Base-by-base conservation (phyloP, 92 coral and sea anemone species). In the Chrysogorgia sp. region DNA sequence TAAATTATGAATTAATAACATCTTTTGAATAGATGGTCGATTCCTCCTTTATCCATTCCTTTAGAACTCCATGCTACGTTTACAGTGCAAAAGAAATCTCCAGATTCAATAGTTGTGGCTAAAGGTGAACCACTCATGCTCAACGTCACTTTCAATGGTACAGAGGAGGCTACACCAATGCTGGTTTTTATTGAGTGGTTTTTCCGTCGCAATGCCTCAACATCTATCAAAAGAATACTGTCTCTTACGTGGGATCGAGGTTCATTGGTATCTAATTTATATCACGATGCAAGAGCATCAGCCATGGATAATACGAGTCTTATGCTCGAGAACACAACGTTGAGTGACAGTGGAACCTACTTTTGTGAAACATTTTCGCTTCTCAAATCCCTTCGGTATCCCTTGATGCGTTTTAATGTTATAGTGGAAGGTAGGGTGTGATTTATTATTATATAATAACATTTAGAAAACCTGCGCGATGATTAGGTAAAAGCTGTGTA, bases 391-490 rank as follows among this genome's bases (percentile, higher is more conserved):
- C 45, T 20, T 10, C 69, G 40, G 3, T 19, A 65, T 65, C 72
- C 72, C 14, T 50, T 65, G 52, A 20, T 65, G 30, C 23, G 37
- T 49, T 65, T 65, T 19, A 65, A 65, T 65, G 72, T 65, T 32
- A 65, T 53, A 10, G 72, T 65, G 26, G 31, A 65, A 65, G 72
- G 72, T 65, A n/a, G n/a, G n/a, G n/a, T n/a, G n/a, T n/a, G n/a
- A n/a, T n/a, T n/a, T n/a, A n/a, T n/a, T n/a, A n/a, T 37, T 10
- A 24, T 31, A 31, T 13, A 33, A 17, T 17, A 37, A 37, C 43
- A n/a, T n/a, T n/a, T n/a, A n/a, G n/a, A n/a, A n/a, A n/a, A n/a
- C n/a, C n/a, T n/a, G n/a, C n/a, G n/a, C n/a, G n/a, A n/a, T n/a
- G n/a, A n/a, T n/a, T n/a, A n/a, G n/a, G n/a, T n/a, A n/a, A n/a